A percentile compares a stretch with the other conserved stretches of the same genome.
Evolutionary conservation across 1,140 invertebrate genomes (phyloP).

Genomic region (Gonioctena quinquepunctata): DNA sequence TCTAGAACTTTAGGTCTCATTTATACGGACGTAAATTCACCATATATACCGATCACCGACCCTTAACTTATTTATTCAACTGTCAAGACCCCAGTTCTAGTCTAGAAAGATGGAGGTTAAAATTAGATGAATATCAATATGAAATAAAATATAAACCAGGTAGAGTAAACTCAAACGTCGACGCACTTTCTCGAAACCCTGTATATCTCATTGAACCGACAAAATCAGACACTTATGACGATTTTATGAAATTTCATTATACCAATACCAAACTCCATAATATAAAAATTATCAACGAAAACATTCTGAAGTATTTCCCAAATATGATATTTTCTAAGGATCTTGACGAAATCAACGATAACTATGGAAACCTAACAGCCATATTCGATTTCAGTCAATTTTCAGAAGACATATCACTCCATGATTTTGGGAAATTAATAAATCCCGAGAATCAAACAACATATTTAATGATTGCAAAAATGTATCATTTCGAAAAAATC

Average conservation of each 20-base stretch:
- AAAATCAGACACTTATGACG: constrained; percentile 26
- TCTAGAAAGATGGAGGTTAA: constrained; percentile 56
- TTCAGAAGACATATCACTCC: constrained; percentile 19
- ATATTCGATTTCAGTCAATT: constrained; percentile 29
- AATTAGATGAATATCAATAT: constrained; percentile 57
- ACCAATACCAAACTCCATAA: constrained; percentile 31
- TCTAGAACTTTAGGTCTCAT: constrained; percentile 34
- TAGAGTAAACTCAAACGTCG: constrained; percentile 52
- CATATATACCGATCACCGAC: not conserved
- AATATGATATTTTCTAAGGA: constrained; percentile 43
- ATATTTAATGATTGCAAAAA: constrained; percentile 36
- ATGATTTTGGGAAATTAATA: constrained; percentile 22
- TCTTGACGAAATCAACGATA: constrained; percentile 39
- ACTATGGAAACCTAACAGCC: constrained; percentile 28
- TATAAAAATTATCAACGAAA: constrained; percentile 34
- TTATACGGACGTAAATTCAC: no score
- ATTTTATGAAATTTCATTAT: constrained; percentile 48
- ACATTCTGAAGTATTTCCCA: constrained; percentile 32
- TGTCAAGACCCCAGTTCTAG: constrained; percentile 53
- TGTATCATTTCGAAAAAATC: constrained; percentile 41
- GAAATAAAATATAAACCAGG: constrained; percentile 56
- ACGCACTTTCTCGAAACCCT: constrained; percentile 42
- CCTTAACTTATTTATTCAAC: constrained; percentile 51
- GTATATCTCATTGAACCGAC: constrained; percentile 10
- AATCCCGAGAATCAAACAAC: constrained; percentile 31